Evolutionary conservation across 2,797 vertebrate genomes (phyloP).

Genomic region (Cottoperca gobio): DNA sequence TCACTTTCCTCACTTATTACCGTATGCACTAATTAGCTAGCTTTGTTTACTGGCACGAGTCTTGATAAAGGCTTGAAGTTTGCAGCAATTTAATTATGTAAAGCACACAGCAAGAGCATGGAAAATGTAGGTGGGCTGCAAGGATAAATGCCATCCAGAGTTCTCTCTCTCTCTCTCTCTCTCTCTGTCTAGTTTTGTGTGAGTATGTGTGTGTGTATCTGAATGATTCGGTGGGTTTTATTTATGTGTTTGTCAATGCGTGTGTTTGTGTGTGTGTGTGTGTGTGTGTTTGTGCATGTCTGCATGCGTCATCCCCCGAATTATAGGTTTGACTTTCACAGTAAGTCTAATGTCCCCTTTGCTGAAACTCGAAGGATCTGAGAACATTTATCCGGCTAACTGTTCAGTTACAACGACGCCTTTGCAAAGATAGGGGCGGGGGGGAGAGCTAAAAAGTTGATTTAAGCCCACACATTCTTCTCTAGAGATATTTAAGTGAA

Average conservation of each 20-base stretch:
- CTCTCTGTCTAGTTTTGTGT: constrained; percentile 16
- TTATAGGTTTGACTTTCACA: constrained; percentile 72
- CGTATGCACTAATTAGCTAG: constrained; percentile 63
- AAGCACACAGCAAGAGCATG: constrained; percentile 61
- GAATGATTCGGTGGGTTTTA: constrained; percentile 60
- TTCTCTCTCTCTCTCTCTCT: constrained; percentile 24
- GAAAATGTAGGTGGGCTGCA: constrained; percentile 76
- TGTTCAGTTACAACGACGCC: constrained; percentile 27
- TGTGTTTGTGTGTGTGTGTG: constrained; percentile 4
- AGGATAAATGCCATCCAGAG: constrained; percentile 68
- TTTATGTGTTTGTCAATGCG: constrained; percentile 55
- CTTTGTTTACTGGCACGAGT: constrained; percentile 70
- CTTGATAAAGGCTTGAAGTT: constrained; percentile 68
- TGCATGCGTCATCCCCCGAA: constrained; percentile 62
- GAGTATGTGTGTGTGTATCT: constrained; percentile 35
- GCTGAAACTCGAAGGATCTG: constrained; percentile 40
- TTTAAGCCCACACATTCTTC: constrained; percentile 20
- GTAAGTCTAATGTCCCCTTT: constrained; percentile 58
- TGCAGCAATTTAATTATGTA: constrained; percentile 75
- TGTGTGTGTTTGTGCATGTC: constrained; percentile 54
- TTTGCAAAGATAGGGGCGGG: constrained; percentile 6
- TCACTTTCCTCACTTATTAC: constrained; percentile 54
- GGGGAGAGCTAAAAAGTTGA: constrained; percentile 21
- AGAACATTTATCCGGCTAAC: constrained; percentile 39
- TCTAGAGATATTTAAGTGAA: constrained; percentile 27